phyloP scores from a whole-genome alignment of 1,140 invertebrate species.

The Ips typographus region DNA sequence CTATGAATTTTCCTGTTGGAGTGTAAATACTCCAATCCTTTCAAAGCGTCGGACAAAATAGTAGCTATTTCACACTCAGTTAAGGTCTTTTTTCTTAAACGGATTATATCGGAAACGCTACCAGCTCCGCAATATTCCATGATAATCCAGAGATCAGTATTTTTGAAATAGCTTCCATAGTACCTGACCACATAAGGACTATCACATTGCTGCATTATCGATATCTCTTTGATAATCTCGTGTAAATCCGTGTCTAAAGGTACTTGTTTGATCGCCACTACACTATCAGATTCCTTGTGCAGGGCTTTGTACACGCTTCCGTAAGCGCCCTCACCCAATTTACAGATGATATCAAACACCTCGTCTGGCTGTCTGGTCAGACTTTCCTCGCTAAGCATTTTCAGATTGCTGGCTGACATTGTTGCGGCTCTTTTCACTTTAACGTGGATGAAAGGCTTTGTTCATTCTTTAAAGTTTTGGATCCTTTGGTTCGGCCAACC shows the following conservation, averaged over 20 bases:
- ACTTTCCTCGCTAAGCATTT: constrained; percentile 94
- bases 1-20: constrained; percentile 92
- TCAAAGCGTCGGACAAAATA: constrained; percentile 91
- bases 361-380: constrained; percentile 95
- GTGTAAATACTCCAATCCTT: constrained; percentile 96
- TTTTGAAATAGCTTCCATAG: constrained; percentile 99
- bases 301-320: constrained; percentile 74
- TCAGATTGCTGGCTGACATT: constrained; percentile 69
- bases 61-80: constrained; percentile 97
- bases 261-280: constrained; percentile 98
- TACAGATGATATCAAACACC: constrained; percentile 98
- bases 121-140: constrained; percentile 99
- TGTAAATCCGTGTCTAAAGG: constrained; percentile 98
- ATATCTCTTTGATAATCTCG: constrained; percentile 99
- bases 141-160: constrained; percentile 99
- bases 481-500: constrained; percentile 17
- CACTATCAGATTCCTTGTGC: constrained; percentile 96
- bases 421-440: background rate
- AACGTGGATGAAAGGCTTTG: background rate
- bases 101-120: constrained; percentile 98
- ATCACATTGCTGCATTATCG: constrained; percentile 99
- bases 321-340: constrained; percentile 92
- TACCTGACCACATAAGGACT: constrained; percentile 98
- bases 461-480: constrained; percentile 12
- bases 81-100: constrained; percentile 92